A percentile compares a stretch with the other conserved stretches of the same genome.
Conservation (phyloP, 2,888 invertebrate genomes). For the Aethes cnicana region DNA sequence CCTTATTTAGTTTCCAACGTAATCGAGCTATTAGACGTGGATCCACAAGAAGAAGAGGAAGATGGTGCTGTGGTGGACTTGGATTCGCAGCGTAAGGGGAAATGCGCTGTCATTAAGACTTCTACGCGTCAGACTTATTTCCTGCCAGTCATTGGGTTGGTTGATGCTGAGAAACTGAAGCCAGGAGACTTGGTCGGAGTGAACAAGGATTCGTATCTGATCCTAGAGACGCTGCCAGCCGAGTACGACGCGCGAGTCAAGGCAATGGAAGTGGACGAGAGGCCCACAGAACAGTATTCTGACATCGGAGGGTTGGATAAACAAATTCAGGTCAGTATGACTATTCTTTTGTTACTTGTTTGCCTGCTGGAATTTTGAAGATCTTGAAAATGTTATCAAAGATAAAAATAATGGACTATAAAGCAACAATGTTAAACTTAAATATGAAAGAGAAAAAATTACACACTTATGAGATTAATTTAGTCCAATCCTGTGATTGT, state of each 20-base stretch:
- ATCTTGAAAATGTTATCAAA: too few species aligned
- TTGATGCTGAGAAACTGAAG: conserved; percentile 98
- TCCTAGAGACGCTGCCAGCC: conserved; percentile 97
- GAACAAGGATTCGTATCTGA: conserved; percentile 98
- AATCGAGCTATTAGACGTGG: conserved; percentile 98
- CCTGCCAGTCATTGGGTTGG: conserved; percentile 98
- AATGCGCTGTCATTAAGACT: conserved; percentile 99
- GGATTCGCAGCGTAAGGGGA: conserved; percentile 98
- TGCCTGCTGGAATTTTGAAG: too few species aligned
- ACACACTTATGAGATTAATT: too few species aligned
- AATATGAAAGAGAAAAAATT: too few species aligned
- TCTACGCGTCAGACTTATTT: conserved; percentile 99
- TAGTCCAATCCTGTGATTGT: too few species aligned
- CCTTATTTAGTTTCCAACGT: conserved; percentile 99
- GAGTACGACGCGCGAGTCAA: conserved; percentile 99
- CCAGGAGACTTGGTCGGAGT: conserved; percentile 98
- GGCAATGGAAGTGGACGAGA: conserved; percentile 99
- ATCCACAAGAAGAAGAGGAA: conserved; percentile 98
- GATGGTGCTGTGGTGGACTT: conserved; percentile 99
- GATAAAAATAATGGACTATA: too few species aligned
- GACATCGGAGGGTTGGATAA: conserved; percentile 99
- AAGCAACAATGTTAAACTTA: too few species aligned
- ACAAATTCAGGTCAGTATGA: conserved; percentile 88
- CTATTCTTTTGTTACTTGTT: background rate
- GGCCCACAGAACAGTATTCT: conserved; percentile 99